Conservation (phyloP, 2,888 invertebrate species). For the Mythimna lalbum region DNA sequence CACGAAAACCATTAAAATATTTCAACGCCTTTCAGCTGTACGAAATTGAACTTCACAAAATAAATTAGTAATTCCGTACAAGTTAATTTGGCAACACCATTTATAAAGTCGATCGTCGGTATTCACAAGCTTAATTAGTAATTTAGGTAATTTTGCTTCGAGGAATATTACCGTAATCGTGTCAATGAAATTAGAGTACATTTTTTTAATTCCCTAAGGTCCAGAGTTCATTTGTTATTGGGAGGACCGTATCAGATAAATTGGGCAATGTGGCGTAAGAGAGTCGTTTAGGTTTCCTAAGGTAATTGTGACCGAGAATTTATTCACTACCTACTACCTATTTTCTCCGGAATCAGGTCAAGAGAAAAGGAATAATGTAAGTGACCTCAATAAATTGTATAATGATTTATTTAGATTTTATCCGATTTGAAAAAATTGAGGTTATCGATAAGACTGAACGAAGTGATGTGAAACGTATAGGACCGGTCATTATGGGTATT, state of each 20-base stretch:
- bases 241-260: slow-evolving; percentile 7
- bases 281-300: slow-evolving; percentile 25
- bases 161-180: slow-evolving; percentile 24
- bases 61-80: slow-evolving; percentile 36
- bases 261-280: slow-evolving; percentile 15
- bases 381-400: background rate
- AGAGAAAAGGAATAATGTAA: background rate
- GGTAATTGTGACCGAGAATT: slow-evolving; percentile 13
- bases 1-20: background rate
- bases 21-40: background rate
- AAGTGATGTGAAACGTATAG: too few relatives aligned
- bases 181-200: slow-evolving; percentile 9
- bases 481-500: too few relatives aligned
- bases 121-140: slow-evolving; percentile 43
- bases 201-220: slow-evolving; percentile 22
- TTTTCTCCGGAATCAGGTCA: background rate
- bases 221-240: slow-evolving; percentile 11
- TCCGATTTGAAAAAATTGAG: too few relatives aligned
- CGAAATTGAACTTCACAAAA: slow-evolving; percentile 21
- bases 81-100: slow-evolving; percentile 48
- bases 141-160: slow-evolving; percentile 30
- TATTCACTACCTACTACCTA: background rate
- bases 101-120: slow-evolving; percentile 33
- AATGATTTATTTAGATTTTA: background rate
- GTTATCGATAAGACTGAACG: too few relatives aligned